These are phyloP conservation scores for Palythoa caribaeorum DNA, from an alignment of 92 coral and sea anemone species.

Conservation along the genomic window DNA sequence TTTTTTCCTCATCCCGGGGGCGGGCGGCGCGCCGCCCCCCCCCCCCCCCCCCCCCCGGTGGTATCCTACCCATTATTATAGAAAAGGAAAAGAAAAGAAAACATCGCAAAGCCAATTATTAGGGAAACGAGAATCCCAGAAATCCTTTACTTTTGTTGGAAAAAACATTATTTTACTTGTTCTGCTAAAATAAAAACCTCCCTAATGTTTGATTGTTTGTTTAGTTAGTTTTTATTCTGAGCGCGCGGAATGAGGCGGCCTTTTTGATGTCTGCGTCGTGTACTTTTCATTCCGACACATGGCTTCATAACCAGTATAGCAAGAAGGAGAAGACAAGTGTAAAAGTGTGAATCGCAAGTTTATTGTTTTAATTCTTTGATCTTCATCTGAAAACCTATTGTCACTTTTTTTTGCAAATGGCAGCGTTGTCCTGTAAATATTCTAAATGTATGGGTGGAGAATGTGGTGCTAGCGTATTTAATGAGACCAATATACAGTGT, in stretches of 20 bases:
- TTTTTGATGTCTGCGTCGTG: constrained; percentile 14
- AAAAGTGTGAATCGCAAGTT: constrained; percentile 1
- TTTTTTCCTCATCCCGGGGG: too few relatives aligned
- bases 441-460: constrained; percentile 51
- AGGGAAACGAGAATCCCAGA: background rate
- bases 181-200: constrained; percentile 15
- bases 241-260: constrained; percentile 15
- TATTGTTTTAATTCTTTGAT: constrained; percentile 8
- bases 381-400: background rate
- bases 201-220: background rate
- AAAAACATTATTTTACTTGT: constrained; percentile 18
- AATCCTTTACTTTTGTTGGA: constrained; percentile 24
- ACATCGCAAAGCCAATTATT: constrained; percentile 12
- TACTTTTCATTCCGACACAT: constrained; percentile 29
- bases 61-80: constrained; percentile 1
- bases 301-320: constrained; percentile 23
- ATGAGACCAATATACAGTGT: constrained; percentile 56
- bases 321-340: constrained; percentile 28
- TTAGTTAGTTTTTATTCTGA: constrained; percentile 13
- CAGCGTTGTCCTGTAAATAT: constrained; percentile 48
- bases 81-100: constrained; percentile 14
- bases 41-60: too few relatives aligned
- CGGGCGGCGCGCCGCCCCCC: too few relatives aligned
- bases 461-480: constrained; percentile 54
- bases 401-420: constrained; percentile 16